Percentiles rank a stretch among this genome's conserved stretches.
phyloP scores from a whole-genome alignment of 2,888 invertebrate species.

The Elegia similella region DNA sequence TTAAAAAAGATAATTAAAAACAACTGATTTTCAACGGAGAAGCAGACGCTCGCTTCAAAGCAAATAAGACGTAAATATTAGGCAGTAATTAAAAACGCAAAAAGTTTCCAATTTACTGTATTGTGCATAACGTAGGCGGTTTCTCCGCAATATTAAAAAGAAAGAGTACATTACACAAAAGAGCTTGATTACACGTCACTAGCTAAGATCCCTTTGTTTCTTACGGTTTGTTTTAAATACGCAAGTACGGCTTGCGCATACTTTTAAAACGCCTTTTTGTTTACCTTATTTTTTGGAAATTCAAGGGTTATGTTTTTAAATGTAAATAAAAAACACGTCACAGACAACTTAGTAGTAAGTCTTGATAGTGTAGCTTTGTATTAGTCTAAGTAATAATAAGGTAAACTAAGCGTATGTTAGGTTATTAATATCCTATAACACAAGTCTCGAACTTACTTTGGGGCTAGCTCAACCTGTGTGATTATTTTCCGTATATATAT shows the following conservation, averaged over 20 bases:
- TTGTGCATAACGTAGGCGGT: conserved; percentile 33
- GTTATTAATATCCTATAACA: no score
- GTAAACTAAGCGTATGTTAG: no score
- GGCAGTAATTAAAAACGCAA: conserved; percentile 19
- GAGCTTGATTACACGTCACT: conserved; percentile 68
- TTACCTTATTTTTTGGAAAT: not conserved
- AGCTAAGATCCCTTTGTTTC: conserved; percentile 57
- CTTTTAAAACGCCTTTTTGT: not conserved
- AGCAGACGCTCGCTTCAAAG: conserved; percentile 5
- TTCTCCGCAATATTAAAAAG: conserved; percentile 49
- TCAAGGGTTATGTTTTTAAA: no score
- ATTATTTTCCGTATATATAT: no score
- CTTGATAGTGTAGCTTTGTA: no score
- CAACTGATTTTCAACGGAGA: not conserved
- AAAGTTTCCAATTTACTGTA: conserved; percentile 18
- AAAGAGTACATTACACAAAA: conserved; percentile 54
- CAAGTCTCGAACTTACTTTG: no score
- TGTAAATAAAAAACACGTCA: no score
- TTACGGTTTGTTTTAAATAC: conserved; percentile 38
- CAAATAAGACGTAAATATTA: conserved; percentile 5
- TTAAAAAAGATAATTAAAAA: not conserved
- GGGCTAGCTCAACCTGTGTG: no score
- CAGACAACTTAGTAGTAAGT: no score
- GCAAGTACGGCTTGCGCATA: conserved; percentile 2
- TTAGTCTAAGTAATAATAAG: no score